Base-by-base conservation (phyloP, 2,888 invertebrate genomes). In the Eilema caniola region DNA sequence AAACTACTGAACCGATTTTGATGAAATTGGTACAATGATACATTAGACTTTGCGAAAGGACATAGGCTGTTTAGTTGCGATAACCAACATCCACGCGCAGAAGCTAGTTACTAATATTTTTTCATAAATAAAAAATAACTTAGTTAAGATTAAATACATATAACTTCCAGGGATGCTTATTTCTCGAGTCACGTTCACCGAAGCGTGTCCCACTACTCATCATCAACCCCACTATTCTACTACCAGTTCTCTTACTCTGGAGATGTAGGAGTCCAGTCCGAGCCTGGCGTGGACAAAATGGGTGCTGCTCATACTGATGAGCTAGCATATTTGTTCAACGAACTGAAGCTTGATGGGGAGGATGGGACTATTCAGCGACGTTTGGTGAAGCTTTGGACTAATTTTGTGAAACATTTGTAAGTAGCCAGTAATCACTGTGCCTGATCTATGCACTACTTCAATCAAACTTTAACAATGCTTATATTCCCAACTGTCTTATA, bases 231-330 rank as follows among this genome's bases (percentile, higher is more conserved):
- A 0, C 90, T 93, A 1, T 95, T 90, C 79, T 90, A 87, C 78
- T 95, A 95, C 77, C 92, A 90, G 83, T 94, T 94, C 81, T 92
- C 93, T 0, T 82, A 93, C 77, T 73, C 82, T 1, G 89, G 93
- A 2, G 75, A 81, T 11, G 72, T 80, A 2, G 94, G 94, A 1
- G 89, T 93, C 12, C 86, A 84, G 47, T 75, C 85, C 0, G 92
- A 92, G 68, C 86, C 86, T 1, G 88, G 86, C 2, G 70, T 89
- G 11, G 71, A 74, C 14, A 95, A 94, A 79, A 70, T 59, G 0
- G 95, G 95, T 0, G 94, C 95, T 0, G 92, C 94, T 0, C 93
- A 94, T 74, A 91, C 93, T 0, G 95, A 95, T 64, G 95, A 95
- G 74, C 83, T 95, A 66, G 91, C 88, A 0, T 93, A 92, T 73